Conservation (phyloP, 2,113 vertebrate genomes). For the Cnemophilus loriae region DNA sequence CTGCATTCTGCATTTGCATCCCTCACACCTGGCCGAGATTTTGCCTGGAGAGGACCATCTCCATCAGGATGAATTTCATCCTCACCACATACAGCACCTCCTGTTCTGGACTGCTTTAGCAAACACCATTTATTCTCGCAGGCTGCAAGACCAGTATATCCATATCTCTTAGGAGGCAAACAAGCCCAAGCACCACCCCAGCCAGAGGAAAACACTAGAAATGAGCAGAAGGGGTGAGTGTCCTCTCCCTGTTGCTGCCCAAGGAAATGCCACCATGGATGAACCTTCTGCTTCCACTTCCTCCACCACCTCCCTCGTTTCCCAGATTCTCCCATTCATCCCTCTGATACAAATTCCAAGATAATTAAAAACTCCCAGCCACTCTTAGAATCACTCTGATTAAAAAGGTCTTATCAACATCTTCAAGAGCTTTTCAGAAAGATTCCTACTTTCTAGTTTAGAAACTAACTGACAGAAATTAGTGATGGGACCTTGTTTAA, state of each 20-base stretch:
- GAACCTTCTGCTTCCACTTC: not conserved
- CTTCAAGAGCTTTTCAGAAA: not conserved
- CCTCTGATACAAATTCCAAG: not conserved
- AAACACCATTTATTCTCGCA: not conserved
- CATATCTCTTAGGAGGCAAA: not conserved
- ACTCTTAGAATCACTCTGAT: not conserved
- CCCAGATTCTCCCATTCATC: not conserved
- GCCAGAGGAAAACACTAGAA: not conserved
- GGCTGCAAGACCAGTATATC: not conserved
- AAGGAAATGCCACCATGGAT: not conserved
- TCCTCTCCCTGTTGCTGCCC: not conserved
- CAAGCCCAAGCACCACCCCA: not conserved
- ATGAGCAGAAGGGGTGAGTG: not conserved
- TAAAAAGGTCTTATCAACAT: not conserved
- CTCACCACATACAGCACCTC: not conserved
- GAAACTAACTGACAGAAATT: not conserved
- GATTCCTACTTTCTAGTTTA: not conserved
- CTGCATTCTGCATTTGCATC: not conserved
- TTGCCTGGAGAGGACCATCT: not conserved
- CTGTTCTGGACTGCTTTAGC: not conserved
- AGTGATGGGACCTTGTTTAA: not conserved
- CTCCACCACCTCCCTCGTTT: not conserved
- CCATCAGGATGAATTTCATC: not conserved
- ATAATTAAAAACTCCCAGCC: not conserved
- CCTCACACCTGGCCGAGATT: not conserved